Conservation (phyloP, 2,888 invertebrate species). For the Epinotia ramella region DNA sequence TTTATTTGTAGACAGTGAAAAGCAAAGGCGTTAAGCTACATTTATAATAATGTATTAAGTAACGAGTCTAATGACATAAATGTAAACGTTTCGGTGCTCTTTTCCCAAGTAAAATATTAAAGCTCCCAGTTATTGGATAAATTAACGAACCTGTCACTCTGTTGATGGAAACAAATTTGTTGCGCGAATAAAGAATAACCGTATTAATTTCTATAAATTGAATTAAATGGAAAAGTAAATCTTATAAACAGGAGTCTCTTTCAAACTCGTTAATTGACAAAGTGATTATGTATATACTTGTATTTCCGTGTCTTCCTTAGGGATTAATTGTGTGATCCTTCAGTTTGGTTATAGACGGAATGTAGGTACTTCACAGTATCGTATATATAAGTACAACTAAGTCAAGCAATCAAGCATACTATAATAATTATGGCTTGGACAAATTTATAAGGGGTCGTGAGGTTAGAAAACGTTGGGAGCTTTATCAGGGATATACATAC, state of each 20-base stretch:
- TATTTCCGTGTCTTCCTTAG: constrained; percentile 15
- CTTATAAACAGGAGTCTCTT: constrained; percentile 30
- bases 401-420: too few relatives aligned
- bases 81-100: background rate
- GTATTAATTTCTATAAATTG: constrained; percentile 27
- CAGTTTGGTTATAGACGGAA: background rate
- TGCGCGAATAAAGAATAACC: constrained; percentile 21
- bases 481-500: too few relatives aligned
- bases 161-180: constrained; percentile 33
- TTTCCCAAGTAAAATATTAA: constrained; percentile 11
- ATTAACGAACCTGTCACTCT: constrained; percentile 15
- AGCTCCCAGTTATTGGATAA: constrained; percentile 15
- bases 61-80: background rate
- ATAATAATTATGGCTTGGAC: too few relatives aligned
- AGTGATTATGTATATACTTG: constrained; percentile 34
- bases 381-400: too few relatives aligned
- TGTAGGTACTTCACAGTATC: too few relatives aligned
- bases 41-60: background rate
- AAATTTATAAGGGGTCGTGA: too few relatives aligned
- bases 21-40: background rate
- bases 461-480: too few relatives aligned
- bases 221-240: constrained; percentile 30
- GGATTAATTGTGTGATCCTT: constrained; percentile 17
- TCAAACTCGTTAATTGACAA: constrained; percentile 39
- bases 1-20: too few relatives aligned